Percentiles rank a stretch among this genome's conserved stretches.
Conservation (phyloP, 2,888 invertebrate species). For the Bedellia somnulentella region DNA sequence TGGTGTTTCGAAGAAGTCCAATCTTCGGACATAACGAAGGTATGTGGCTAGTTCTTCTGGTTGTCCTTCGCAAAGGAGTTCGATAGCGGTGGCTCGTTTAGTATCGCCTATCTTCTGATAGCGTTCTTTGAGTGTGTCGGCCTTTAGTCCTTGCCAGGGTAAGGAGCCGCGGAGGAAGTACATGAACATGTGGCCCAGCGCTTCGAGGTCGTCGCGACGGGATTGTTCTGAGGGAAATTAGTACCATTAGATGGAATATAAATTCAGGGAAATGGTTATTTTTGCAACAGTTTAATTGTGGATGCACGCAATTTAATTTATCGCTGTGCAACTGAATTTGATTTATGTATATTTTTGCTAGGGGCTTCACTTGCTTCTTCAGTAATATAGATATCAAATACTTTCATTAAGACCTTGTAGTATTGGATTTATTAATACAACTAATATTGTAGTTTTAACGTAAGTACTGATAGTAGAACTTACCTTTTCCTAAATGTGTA, state of each 20-base stretch:
- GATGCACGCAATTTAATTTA: too few relatives aligned
- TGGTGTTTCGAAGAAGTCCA: slow-evolving; percentile 99
- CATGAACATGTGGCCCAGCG: slow-evolving; percentile 99
- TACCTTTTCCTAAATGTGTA: slow-evolving; percentile 98
- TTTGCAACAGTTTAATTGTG: too few relatives aligned
- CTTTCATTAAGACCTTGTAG: too few relatives aligned
- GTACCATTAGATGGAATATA: slow-evolving; percentile 1
- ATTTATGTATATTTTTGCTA: too few relatives aligned
- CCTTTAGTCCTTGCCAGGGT: slow-evolving; percentile 99
- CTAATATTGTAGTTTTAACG: too few relatives aligned
- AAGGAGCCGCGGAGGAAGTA: slow-evolving; percentile 99
- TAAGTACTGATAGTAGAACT: slow-evolving; percentile 16
- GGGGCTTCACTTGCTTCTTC: too few relatives aligned
- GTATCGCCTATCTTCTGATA: slow-evolving; percentile 99
- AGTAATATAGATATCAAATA: too few relatives aligned
- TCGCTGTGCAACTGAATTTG: too few relatives aligned
- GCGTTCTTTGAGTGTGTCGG: slow-evolving; percentile 97
- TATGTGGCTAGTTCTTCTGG: slow-evolving; percentile 98
- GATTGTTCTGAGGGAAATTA: slow-evolving; percentile 90
- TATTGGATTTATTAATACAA: too few relatives aligned
- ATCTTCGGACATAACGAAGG: slow-evolving; percentile 92
- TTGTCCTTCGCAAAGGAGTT: slow-evolving; percentile 83
- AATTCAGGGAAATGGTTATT: too few relatives aligned
- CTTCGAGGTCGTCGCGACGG: slow-evolving; percentile 98
- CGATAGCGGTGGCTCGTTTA: slow-evolving; percentile 97